Conservation (phyloP, 1,140 invertebrate genomes). For the Halictus rubicundus region DNA sequence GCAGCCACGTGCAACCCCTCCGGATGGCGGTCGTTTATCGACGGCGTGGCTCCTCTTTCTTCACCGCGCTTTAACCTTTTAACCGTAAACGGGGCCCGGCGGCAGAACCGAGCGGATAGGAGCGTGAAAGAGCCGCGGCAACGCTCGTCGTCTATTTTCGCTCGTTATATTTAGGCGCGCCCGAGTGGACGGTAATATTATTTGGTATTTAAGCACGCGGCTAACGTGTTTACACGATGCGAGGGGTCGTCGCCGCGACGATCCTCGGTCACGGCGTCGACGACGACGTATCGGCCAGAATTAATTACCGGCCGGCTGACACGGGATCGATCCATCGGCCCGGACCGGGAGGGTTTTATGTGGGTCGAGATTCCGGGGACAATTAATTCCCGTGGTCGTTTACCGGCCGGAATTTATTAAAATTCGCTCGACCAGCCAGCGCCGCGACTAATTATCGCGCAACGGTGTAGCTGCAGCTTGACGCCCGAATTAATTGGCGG, state of each 20-base stretch:
- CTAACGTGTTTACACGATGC: neutral
- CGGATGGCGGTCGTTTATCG: slow-evolving; percentile 31
- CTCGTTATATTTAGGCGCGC: slow-evolving; percentile 40
- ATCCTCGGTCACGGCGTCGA: neutral
- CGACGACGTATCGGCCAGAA: neutral
- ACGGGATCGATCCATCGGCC: neutral
- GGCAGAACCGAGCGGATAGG: too few relatives aligned
- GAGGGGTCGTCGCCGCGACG: neutral
- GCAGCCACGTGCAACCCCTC: slow-evolving; percentile 37
- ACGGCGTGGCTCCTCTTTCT: slow-evolving; percentile 22
- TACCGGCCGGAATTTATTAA: slow-evolving; percentile 1
- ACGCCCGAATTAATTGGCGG: neutral
- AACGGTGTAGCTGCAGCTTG: neutral
- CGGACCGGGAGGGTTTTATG: neutral
- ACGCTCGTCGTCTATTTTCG: slow-evolving; percentile 17
- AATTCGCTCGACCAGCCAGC: neutral
- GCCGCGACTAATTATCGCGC: neutral
- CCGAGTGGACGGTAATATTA: slow-evolving; percentile 20
- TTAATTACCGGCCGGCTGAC: neutral
- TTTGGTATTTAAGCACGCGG: neutral
- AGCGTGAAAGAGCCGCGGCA: too few relatives aligned
- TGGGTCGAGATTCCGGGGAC: neutral
- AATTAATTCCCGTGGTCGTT: neutral
- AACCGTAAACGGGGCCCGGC: slow-evolving; percentile 9
- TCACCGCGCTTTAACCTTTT: slow-evolving; percentile 42